phyloP scores from a whole-genome alignment of 2,113 vertebrate species.

The Polyodon spathula region DNA sequence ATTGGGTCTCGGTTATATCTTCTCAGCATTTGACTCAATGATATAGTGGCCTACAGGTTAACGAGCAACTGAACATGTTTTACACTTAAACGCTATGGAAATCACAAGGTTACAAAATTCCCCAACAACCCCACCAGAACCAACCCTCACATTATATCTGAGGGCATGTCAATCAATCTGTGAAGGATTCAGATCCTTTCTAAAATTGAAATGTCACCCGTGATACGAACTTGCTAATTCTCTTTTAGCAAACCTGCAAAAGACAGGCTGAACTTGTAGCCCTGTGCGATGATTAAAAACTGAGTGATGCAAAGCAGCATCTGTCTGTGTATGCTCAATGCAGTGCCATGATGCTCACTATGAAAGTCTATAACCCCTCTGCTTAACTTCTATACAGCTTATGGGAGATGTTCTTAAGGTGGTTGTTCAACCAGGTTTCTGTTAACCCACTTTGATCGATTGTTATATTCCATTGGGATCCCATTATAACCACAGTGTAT shows the following conservation, averaged over 20 bases:
- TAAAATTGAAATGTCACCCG: slow-evolving; percentile 62
- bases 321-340: slow-evolving; percentile 51
- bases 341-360: slow-evolving; percentile 48
- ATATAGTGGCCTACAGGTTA: no score
- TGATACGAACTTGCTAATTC: slow-evolving; percentile 53
- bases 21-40: no score
- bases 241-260: slow-evolving; percentile 25
- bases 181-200: slow-evolving; percentile 46
- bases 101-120: not conserved
- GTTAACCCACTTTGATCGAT: no score
- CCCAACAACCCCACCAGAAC: not conserved
- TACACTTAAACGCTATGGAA: slow-evolving; percentile 4
- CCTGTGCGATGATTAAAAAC: slow-evolving; percentile 57
- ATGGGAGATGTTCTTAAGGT: slow-evolving; percentile 33
- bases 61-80: not conserved
- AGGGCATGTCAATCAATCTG: slow-evolving; percentile 51
- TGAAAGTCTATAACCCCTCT: slow-evolving; percentile 34
- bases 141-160: slow-evolving; percentile 16
- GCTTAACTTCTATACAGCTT: slow-evolving; percentile 57
- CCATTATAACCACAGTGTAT: no score
- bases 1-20: no score
- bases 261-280: slow-evolving; percentile 36
- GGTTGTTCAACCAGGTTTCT: no score
- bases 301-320: slow-evolving; percentile 48
- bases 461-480: no score